Percentiles rank a stretch among this genome's conserved stretches.
phyloP scores from a whole-genome alignment of 2,113 vertebrate genomes.

The Sigmodon hispidus region DNA sequence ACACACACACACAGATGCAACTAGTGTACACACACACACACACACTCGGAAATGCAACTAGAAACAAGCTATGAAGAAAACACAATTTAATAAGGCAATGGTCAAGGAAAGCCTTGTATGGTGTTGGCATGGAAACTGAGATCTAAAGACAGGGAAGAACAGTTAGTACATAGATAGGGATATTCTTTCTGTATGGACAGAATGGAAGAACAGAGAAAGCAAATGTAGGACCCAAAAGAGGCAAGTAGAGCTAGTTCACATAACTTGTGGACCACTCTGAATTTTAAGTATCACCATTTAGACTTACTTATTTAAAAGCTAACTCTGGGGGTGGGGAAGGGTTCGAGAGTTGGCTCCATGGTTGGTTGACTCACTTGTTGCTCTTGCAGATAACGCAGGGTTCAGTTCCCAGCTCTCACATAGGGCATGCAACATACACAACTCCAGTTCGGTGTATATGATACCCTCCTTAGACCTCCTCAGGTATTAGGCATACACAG shows the following conservation, averaged over 20 bases:
- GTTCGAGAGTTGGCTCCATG: not conserved
- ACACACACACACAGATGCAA: not conserved
- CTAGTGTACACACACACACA: not conserved
- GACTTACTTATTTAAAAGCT: constrained; percentile 52
- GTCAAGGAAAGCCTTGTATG: not conserved
- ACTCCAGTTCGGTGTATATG: not conserved
- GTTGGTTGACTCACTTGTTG: not conserved
- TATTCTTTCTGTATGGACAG: not conserved
- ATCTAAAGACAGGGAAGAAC: not conserved
- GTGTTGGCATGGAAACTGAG: not conserved
- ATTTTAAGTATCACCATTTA: constrained; percentile 34
- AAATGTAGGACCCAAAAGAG: not conserved
- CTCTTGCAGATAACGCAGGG: not conserved
- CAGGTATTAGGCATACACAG: not conserved
- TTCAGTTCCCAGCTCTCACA: not conserved
- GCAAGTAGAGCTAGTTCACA: not conserved
- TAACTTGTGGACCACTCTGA: not conserved
- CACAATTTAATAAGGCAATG: constrained; percentile 1
- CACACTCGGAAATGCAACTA: not conserved
- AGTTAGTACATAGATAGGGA: not conserved
- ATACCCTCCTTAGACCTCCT: not conserved
- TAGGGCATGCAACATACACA: not conserved
- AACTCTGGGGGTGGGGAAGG: not conserved
- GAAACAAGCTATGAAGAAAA: not conserved
- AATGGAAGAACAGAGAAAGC: not conserved